Conservation (phyloP, 2,888 invertebrate genomes). For the Odiellus spinosus region DNA sequence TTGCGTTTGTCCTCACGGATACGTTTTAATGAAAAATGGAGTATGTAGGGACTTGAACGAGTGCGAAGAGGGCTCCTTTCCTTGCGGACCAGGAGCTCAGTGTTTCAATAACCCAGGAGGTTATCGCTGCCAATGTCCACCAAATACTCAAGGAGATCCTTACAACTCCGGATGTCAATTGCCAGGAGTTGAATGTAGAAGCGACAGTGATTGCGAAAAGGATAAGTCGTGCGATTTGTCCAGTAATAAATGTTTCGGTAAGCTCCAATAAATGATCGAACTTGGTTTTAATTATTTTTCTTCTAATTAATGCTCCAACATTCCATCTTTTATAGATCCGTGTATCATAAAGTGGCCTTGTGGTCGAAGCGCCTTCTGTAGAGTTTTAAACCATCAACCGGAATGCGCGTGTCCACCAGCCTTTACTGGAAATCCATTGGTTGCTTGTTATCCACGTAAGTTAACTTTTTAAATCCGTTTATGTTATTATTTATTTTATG, state of each 20-base stretch:
- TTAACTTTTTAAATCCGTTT: background rate
- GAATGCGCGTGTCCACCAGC: constrained; percentile 60
- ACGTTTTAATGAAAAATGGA: constrained; percentile 20
- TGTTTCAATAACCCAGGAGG: constrained; percentile 64
- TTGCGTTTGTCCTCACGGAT: constrained; percentile 23
- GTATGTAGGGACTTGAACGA: constrained; percentile 53
- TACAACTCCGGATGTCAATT: constrained; percentile 16
- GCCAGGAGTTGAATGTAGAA: constrained; percentile 43
- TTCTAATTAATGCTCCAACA: background rate
- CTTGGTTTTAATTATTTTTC: background rate
- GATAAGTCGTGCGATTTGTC: constrained; percentile 49
- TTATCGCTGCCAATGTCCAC: constrained; percentile 62
- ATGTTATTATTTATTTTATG: constrained; percentile 1
- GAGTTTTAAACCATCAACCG: constrained; percentile 55
- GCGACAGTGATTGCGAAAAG: constrained; percentile 63
- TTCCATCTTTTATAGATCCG: constrained; percentile 42
- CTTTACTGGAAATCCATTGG: constrained; percentile 56
- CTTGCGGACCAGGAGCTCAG: constrained; percentile 63
- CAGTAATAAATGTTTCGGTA: constrained; percentile 37
- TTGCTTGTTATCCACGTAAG: constrained; percentile 45
- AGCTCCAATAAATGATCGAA: background rate
- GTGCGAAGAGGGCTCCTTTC: constrained; percentile 44
- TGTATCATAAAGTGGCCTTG: constrained; percentile 51
- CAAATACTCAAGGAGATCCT: constrained; percentile 34
- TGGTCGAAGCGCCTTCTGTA: constrained; percentile 51